Percentiles rank a stretch among this genome's conserved stretches.
Conservation (phyloP, 2,797 vertebrate genomes). For the Argentina silus region DNA sequence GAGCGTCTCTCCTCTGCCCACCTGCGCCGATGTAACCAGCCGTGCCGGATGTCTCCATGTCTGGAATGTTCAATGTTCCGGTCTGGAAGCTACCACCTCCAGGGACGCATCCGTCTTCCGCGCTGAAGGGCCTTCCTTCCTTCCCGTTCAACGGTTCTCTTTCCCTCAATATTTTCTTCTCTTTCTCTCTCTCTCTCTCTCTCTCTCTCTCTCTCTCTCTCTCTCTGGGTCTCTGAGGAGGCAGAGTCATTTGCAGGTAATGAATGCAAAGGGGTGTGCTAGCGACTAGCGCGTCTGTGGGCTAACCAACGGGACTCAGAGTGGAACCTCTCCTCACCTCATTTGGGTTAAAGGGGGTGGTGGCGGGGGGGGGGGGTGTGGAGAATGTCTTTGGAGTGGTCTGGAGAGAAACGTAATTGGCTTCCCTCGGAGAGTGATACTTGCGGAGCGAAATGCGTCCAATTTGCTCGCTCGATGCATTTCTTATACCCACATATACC, state of each 20-base stretch:
- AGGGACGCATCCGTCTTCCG: slow-evolving; percentile 59
- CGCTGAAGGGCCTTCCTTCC: slow-evolving; percentile 44
- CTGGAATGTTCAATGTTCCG: slow-evolving; percentile 66
- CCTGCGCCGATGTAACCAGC: slow-evolving; percentile 56
- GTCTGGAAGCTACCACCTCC: slow-evolving; percentile 63
- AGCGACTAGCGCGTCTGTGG: too few species aligned
- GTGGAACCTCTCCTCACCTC: slow-evolving; percentile 33
- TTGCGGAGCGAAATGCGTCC: slow-evolving; percentile 56
- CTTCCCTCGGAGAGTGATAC: slow-evolving; percentile 61
- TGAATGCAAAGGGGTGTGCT: slow-evolving; percentile 51
- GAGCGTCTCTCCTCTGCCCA: slow-evolving; percentile 15
- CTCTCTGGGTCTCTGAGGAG: slow-evolving; percentile 49
- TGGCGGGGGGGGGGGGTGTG: not conserved
- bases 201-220: slow-evolving; percentile 13
- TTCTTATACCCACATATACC: slow-evolving; percentile 48
- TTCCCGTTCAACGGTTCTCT: slow-evolving; percentile 14
- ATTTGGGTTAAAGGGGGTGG: slow-evolving; percentile 24
- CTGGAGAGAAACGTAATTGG: slow-evolving; percentile 69
- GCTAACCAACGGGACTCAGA: slow-evolving; percentile 35
- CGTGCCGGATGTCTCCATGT: slow-evolving; percentile 63
- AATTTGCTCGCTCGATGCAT: slow-evolving; percentile 60
- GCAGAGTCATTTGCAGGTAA: slow-evolving; percentile 69
- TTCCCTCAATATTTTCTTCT: slow-evolving; percentile 23
- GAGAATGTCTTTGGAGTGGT: slow-evolving; percentile 52
- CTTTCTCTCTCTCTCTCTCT: not conserved